Conservation (phyloP, 2,888 invertebrate genomes). For the Drosophila kanekoi region DNA sequence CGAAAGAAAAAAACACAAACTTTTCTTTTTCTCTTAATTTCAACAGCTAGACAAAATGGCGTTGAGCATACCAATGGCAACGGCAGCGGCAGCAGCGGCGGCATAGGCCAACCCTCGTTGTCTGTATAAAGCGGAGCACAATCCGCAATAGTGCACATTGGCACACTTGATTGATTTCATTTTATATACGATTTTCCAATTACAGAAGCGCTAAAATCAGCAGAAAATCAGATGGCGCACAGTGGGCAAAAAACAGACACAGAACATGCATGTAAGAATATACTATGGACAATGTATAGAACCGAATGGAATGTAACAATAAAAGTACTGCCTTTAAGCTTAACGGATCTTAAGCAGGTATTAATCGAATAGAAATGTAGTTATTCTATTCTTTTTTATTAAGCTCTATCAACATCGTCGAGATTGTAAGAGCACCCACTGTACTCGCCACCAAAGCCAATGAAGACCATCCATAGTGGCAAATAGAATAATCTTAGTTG, state of each 20-base stretch:
- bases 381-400: too few relatives aligned
- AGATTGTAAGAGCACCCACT: slow-evolving; percentile 10
- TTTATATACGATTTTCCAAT: slow-evolving; percentile 83
- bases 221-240: slow-evolving; percentile 66
- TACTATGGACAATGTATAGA: background rate
- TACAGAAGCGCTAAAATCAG: slow-evolving; percentile 77
- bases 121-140: slow-evolving; percentile 51
- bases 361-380: background rate
- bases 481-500: slow-evolving; percentile 45
- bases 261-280: background rate
- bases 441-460: slow-evolving; percentile 24
- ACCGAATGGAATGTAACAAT: too few relatives aligned
- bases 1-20: slow-evolving; percentile 39
- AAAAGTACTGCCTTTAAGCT: too few relatives aligned
- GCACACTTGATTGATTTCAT: slow-evolving; percentile 83
- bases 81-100: slow-evolving; percentile 31
- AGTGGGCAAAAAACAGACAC: slow-evolving; percentile 35
- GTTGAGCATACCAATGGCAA: slow-evolving; percentile 65
- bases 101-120: slow-evolving; percentile 43
- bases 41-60: slow-evolving; percentile 67
- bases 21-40: slow-evolving; percentile 63
- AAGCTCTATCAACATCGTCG: too few relatives aligned
- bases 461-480: slow-evolving; percentile 23
- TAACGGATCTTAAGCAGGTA: background rate
- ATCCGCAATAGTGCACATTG: slow-evolving; percentile 68